Base-by-base conservation (phyloP, 2,888 invertebrate genomes). In the Meandrusa payeni region DNA sequence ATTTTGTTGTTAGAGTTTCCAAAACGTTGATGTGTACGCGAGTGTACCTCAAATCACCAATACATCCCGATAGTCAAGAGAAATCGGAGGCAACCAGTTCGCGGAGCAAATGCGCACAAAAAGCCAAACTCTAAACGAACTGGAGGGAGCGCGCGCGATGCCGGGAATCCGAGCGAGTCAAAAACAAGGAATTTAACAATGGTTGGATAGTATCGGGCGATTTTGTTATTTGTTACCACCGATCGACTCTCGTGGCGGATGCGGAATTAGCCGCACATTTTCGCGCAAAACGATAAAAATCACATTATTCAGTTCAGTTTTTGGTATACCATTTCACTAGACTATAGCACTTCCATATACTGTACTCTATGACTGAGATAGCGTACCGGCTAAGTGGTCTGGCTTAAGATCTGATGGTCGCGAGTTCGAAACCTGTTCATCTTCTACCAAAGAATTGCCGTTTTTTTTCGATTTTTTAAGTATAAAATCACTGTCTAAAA, bases 161-260 rank as follows among this genome's bases (percentile, higher is more conserved):
- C 45, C 7, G 48, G 51, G 65, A 63, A 64, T 64, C 56, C 46
- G 48, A 46, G 48, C 49, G 33, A 29, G 50, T 54, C 59, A 60
- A 64, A 66, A 66, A 64, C 61, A 48, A 28, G 62, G 65, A 62
- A 66, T 66, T 54, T 42, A 64, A 64, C 65, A 66, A 66, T 66
- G 64, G 65, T 48, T 47, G 57, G 60, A 61, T 61, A 59, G 52
- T 59, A 63, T 64, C 59, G 57, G 33, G 31, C 27, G 50, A 56
- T 52, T 43, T 52, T 52, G 60, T 54, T 48, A 54, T 57, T 55
- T 59, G 55, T 57, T 55, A 49, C 49, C 50, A 45, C 51, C 54
- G 50, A 56, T 55, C 51, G 46, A 46, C 31, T 28, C 20, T 20
- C 34, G 29, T 10, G 15, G 17, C 22, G 20, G 41, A 36, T 36